Conservation (phyloP, 2,888 invertebrate genomes). For the Rhagium mordax region DNA sequence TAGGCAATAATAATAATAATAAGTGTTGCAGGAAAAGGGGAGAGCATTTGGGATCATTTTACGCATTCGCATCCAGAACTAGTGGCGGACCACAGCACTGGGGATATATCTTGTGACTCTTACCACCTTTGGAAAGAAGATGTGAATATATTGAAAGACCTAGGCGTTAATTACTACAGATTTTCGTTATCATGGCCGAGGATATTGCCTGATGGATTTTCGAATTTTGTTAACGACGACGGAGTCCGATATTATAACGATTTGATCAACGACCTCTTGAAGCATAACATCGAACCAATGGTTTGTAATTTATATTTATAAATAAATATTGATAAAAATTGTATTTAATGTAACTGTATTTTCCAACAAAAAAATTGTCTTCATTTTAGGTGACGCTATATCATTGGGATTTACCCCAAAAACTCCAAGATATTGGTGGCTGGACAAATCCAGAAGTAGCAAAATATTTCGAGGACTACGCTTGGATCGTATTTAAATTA, state of each 20-base stretch:
- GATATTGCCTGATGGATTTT: slow-evolving; percentile 77
- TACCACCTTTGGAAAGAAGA: slow-evolving; percentile 78
- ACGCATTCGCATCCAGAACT: slow-evolving; percentile 72
- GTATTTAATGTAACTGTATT: not conserved
- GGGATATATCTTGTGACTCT: slow-evolving; percentile 78
- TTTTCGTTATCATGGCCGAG: slow-evolving; percentile 53
- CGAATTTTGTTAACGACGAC: slow-evolving; percentile 77
- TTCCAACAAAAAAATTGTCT: not conserved
- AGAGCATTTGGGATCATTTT: slow-evolving; percentile 80
- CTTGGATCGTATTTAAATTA: slow-evolving; percentile 69
- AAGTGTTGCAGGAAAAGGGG: slow-evolving; percentile 73
- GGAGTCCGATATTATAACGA: slow-evolving; percentile 85
- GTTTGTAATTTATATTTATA: slow-evolving; percentile 64
- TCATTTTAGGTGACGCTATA: slow-evolving; percentile 46
- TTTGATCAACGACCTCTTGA: slow-evolving; percentile 79
- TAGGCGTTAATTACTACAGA: slow-evolving; percentile 70
- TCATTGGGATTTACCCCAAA: slow-evolving; percentile 53
- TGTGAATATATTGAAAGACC: slow-evolving; percentile 72
- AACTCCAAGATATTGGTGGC: slow-evolving; percentile 73
- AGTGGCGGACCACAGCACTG: slow-evolving; percentile 72
- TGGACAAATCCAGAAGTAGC: slow-evolving; percentile 76
- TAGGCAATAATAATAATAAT: not conserved
- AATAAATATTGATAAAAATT: not conserved
- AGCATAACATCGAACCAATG: slow-evolving; percentile 72
- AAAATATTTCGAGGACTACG: slow-evolving; percentile 78